Base-by-base conservation (phyloP, 2,888 invertebrate genomes). In the Cryptocheilus praepositus region DNA sequence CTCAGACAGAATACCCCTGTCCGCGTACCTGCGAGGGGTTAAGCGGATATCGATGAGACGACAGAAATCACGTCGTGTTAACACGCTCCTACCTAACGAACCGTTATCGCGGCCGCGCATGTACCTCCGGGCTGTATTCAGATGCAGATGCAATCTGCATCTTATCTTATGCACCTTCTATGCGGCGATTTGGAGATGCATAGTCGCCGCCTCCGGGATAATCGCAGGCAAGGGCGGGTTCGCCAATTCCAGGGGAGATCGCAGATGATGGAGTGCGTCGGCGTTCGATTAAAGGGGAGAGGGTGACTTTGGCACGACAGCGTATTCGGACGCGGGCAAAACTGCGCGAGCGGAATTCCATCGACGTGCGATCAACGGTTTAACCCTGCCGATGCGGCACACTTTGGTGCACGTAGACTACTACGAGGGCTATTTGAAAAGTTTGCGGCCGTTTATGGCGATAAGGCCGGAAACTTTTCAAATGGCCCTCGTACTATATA, bases 31-130 rank as follows among this genome's bases (percentile, higher is more conserved):
- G 7, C 36, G 36, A 36, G 36, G 36, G 36, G 36, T 36, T 43
- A 15, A 45, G 56, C 28, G 64, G 70, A 67, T 69, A 67, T 68
- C 76, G 75, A 77, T 75, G 77, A 74, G 73, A 71, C 73, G 76
- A 73, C 67, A 73, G 78, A 73, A 80, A 80, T 79, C 79, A 73
- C 74, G 70, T 68, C 77, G 73, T 67, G 79, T 81, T 83, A 83
- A 81, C 83, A 73, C 75, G 77, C 67, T 75, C 67, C 74, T 76
- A 74, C 69, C 75, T 76, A 77, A 81, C 72, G 73, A 76, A 82
- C 83, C 83, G 83, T 84, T 83, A 83, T 76, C 71, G 69, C 65
- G 72, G 61, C 67, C 61, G 64, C 15, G 65, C 71, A 71, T 65
- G 67, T 58, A 65, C 76, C 70, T 25, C 59, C 54, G 64, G 65